Base-by-base conservation (phyloP, 92 coral and sea anemone species). In the Muricea muricata region DNA sequence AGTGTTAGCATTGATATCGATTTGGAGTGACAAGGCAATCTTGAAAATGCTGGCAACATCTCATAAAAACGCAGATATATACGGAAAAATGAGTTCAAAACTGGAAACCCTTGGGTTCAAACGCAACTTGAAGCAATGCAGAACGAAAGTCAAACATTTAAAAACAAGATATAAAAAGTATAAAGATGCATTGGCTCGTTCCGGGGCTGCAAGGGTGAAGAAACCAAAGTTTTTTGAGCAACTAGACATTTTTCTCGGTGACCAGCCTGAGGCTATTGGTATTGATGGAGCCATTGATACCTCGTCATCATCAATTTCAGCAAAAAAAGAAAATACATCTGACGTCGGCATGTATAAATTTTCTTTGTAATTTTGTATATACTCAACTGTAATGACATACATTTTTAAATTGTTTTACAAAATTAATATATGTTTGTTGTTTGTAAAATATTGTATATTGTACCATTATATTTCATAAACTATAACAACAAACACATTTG, bases 141-240 rank as follows among this genome's bases (percentile, higher is more conserved):
- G 50, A 42, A 55, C 18, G n/a, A 55, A 55, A 21, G 65, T 55
- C n/a, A 55, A 55, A 21, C 65, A 55, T 55, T 55, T 55, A 20
- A 55, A 55, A n/a, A n/a, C 9, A 5, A n/a, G 8, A 21, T 55
- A 55, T n/a, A 55, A 55, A 55, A 20, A 55, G 65, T 55, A 55
- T 55, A 55, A 20, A n/a, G 65, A 55, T 55, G 65, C 65, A 55
- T 20, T 55, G 65, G 65, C 65, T 55, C 65, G 65, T 55, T 55
- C 23, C 5, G 65, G 65, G 6, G 65, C 65, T 7, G 65, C 65
- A 10, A 55, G 65, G 23, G 65, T 55, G 25, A 55, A 20, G 6
- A 6, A 55, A 55, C 20, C 25, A 9, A 10, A 55, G 65, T 55
- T 20, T 10, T 55, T 9, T 21, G 65, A 10, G 65, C 25, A 42